Evolutionary conservation across 2,797 vertebrate species (phyloP), one percentile per base, ranked within the genome.

Genomic region (Manis pentadactyla): DNA sequence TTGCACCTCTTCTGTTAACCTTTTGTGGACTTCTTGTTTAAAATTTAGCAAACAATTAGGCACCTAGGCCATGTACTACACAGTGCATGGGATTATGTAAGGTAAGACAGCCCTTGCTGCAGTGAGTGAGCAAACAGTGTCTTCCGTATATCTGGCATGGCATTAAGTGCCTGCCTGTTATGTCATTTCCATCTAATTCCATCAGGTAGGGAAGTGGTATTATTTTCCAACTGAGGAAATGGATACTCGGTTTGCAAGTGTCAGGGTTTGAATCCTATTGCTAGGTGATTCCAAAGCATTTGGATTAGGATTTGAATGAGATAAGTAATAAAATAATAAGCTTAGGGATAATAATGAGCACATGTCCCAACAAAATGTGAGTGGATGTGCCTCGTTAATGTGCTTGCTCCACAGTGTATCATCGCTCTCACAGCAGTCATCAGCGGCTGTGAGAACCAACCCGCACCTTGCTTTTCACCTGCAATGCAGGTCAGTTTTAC

Each of bases 1-100:
- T 64, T 84, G 55, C 39, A 15, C 21, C 53, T 81, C 34, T 64
- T 83, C 73, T 86, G 63, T 46, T 93, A 66, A 92, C 77, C 64
- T 79, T 86, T 82, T 71, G 25, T 95, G 63, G n/a, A 87, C 49
- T 87, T 39, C 75, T 68, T 46, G 46, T 88, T 27, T 93, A 59
- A 85, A 86, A 83, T 88, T 66, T 92, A 86, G 78, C 53, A 92
- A 86, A 88, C 88, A 69, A 87, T 93, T 75, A 77, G 61, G 51
- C 25, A 51, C 57, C 34, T 39, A 69, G 77, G 59, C 59, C 64
- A 34, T 71, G 7, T 31, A 75, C 81, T 53, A 27, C 29, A 23
- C 11, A 34, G 85, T 55, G 63, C 49, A 0, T 4, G 31, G 57
- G 64, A n/a, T 79, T 71, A 31, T 68, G 46, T 51, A 82, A 92